phyloP scores from a whole-genome alignment of 1,140 invertebrate genomes.

The Trichogramma pretiosum region DNA sequence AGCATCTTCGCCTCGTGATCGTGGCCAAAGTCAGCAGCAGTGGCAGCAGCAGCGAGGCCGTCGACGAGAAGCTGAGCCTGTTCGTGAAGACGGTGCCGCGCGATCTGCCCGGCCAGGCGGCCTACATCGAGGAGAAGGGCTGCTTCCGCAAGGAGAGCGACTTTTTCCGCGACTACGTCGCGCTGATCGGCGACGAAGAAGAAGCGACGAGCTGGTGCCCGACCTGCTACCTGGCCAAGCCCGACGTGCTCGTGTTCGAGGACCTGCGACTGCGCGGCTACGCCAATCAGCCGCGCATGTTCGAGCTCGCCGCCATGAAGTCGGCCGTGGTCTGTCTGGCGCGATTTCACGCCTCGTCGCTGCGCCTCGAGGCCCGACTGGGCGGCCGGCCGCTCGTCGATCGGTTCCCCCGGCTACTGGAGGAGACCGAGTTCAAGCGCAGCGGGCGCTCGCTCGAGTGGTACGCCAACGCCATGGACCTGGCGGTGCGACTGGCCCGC shows the following conservation, averaged over 20 bases:
- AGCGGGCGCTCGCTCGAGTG: neutral
- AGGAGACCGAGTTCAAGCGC: neutral
- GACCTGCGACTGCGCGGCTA: slow-evolving; percentile 38
- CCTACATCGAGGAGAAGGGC: slow-evolving; percentile 36
- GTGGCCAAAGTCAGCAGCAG: slow-evolving; percentile 1
- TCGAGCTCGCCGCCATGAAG: slow-evolving; percentile 41
- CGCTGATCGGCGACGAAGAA: neutral
- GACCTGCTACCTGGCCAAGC: slow-evolving; percentile 38
- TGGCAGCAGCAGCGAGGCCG: neutral
- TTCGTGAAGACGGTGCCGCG: slow-evolving; percentile 40
- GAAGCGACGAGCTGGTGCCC: slow-evolving; percentile 28
- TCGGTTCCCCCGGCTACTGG: slow-evolving; percentile 39
- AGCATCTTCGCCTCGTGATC: slow-evolving; percentile 33
- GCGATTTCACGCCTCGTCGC: slow-evolving; percentile 48
- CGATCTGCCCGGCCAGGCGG: slow-evolving; percentile 27
- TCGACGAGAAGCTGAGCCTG: slow-evolving; percentile 28
- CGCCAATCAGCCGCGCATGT: slow-evolving; percentile 26
- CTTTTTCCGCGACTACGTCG: neutral
- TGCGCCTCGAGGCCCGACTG: slow-evolving; percentile 39
- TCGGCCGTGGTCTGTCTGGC: slow-evolving; percentile 45
- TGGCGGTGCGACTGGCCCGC: slow-evolving; percentile 24
- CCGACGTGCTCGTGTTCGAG: slow-evolving; percentile 41
- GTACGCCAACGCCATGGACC: slow-evolving; percentile 22
- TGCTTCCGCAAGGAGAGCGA: slow-evolving; percentile 33
- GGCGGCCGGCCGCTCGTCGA: slow-evolving; percentile 33